Conservation (phyloP, 53 echinoderm and acorn worm genomes). For the Crossaster papposus region DNA sequence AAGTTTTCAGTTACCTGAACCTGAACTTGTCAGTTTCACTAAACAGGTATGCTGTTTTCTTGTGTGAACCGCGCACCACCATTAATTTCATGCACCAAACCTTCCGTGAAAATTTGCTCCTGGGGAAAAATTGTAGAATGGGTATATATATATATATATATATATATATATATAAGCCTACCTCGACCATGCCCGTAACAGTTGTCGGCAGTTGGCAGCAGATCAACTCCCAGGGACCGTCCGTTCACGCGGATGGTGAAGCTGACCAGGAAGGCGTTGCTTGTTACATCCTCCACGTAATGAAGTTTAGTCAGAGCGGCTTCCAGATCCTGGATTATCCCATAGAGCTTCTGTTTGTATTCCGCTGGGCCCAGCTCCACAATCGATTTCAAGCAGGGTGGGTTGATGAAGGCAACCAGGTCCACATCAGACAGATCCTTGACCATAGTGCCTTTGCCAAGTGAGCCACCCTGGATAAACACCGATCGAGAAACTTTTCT, state of each 20-base stretch:
- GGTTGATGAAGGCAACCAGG: slow-evolving; percentile 34
- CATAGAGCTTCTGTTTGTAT: not conserved
- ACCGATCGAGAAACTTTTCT: too few species aligned
- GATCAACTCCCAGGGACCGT: slow-evolving; percentile 18
- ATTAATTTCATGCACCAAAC: too few species aligned
- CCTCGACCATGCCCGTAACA: not conserved
- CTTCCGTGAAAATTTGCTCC: not conserved
- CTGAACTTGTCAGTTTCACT: too few species aligned
- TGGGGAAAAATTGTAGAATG: too few species aligned
- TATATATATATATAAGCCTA: too few species aligned
- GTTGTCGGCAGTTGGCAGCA: slow-evolving; percentile 37
- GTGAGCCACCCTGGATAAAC: slow-evolving; percentile 21
- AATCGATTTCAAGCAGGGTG: not conserved
- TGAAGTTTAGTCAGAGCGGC: not conserved
- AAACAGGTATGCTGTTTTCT: too few species aligned
- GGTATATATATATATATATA: too few species aligned
- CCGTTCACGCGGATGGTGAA: not conserved
- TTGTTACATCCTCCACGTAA: not conserved
- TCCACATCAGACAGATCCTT: slow-evolving; percentile 43
- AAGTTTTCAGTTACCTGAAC: too few species aligned
- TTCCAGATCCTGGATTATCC: not conserved
- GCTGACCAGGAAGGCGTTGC: not conserved
- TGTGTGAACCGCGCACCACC: too few species aligned
- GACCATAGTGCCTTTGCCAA: slow-evolving; percentile 51
- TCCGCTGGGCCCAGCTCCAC: not conserved